Evolutionary conservation across 2,113 vertebrate species (phyloP), one percentile per base, ranked within the genome.

Genomic region (Poecilia latipinna): DNA sequence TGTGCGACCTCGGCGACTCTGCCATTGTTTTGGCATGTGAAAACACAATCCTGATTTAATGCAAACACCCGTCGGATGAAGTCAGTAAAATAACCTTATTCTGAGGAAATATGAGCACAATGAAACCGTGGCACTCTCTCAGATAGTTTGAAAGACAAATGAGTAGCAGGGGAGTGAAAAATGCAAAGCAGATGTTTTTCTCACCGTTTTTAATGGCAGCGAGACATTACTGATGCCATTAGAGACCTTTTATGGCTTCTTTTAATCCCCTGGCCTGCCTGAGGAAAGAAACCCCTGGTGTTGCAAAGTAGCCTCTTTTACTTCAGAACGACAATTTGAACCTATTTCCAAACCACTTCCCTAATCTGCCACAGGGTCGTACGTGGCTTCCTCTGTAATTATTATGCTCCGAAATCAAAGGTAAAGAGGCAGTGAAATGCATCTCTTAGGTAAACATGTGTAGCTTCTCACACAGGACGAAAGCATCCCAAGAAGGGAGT

Each of bases 181-280:
- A 94, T 94, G 93, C 93, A 94, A 94, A 94, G 91, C 92, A 94
- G 93, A 95, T 94, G 93, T 94, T 94, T 94, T 94, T 90, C 83
- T 89, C 83, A 87, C 84, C 84, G 72, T 90, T 92, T 92, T 92
- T 93, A 93, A 94, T 91, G 91, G 91, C 89, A 89, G 90, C 88
- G 72, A 94, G 93, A 96, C 96, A 97, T 97, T 97, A 96, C 95
- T 92, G 94, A 95, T 95, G 94, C 96, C 96, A 96, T 98, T 97
- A 94, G 96, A 96, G 96, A 97, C 96, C 96, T 96, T 97, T 94
- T 93, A 94, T 95, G 94, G 96, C 96, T 96, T 94, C 96, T 97
- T 97, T 96, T 96, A 97, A 97, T 97, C 96, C 95, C 96, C 93
- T 86, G 77, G 90, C 79, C 90, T 81, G 88, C 92, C 91, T 32